Percentiles rank a stretch among this genome's conserved stretches.
Evolutionary conservation across 2,888 invertebrate genomes (phyloP).

Genomic region (Oscheius myriophilus): DNA sequence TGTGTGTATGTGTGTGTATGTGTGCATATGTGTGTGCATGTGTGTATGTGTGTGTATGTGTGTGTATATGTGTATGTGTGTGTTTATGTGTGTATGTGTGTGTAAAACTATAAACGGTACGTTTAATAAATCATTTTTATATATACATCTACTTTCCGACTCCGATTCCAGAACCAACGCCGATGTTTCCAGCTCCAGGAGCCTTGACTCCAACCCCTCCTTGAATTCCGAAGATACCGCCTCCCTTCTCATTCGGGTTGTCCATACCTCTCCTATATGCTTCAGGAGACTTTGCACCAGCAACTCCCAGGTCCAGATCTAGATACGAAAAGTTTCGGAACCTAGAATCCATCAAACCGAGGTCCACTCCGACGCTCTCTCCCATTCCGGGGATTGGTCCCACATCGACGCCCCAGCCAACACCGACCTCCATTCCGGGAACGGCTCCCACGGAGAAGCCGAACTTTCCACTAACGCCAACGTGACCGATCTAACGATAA

Average conservation of each 20-base stretch:
- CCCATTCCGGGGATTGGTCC: slow-evolving; percentile 64
- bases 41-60: no score
- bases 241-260: slow-evolving; percentile 51
- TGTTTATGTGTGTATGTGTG: no score
- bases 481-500: slow-evolving; percentile 41
- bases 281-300: slow-evolving; percentile 58
- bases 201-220: slow-evolving; percentile 60
- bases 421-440: slow-evolving; percentile 60
- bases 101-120: no score
- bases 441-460: slow-evolving; percentile 59
- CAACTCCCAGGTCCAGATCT: slow-evolving; percentile 54
- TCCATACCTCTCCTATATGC: slow-evolving; percentile 60
- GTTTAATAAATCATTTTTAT: no score
- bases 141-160: slow-evolving; percentile 44
- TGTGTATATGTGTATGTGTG: no score
- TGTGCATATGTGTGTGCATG: no score
- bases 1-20: no score
- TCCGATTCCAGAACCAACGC: slow-evolving; percentile 57
- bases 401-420: slow-evolving; percentile 63
- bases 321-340: not conserved
- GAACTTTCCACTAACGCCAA: slow-evolving; percentile 59
- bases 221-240: slow-evolving; percentile 57
- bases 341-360: slow-evolving; percentile 25
- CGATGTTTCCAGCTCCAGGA: slow-evolving; percentile 56
- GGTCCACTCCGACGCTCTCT: slow-evolving; percentile 59